Percentiles rank a stretch among this genome's conserved stretches.
phyloP scores from a whole-genome alignment of 2,113 vertebrate genomes.

The Larimichthys crocea region DNA sequence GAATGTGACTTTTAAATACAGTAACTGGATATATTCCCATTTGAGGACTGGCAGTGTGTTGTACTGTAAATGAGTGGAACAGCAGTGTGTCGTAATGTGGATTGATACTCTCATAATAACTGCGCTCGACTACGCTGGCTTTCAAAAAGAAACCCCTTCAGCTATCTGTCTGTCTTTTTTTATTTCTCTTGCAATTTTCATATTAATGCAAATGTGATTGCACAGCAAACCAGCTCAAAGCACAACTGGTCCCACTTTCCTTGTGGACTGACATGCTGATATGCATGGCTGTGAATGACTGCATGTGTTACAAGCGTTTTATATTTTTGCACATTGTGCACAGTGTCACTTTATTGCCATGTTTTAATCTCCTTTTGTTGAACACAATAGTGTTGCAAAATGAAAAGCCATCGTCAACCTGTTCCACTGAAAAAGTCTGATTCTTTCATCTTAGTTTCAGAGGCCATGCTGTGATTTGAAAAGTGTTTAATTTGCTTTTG shows the following conservation, averaged over 20 bases:
- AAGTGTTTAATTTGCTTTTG: slow-evolving; percentile 43
- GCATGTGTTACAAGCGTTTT: slow-evolving; percentile 17
- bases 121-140: slow-evolving; percentile 55
- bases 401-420: background rate
- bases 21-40: slow-evolving; percentile 62
- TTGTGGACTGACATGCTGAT: slow-evolving; percentile 35
- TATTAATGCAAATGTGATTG: slow-evolving; percentile 63
- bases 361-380: slow-evolving; percentile 14
- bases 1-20: slow-evolving; percentile 70
- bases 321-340: slow-evolving; percentile 23
- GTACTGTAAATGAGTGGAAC: slow-evolving; percentile 70
- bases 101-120: slow-evolving; percentile 78
- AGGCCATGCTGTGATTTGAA: slow-evolving; percentile 21
- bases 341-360: slow-evolving; percentile 16
- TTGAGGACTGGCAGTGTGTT: slow-evolving; percentile 44
- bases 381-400: background rate
- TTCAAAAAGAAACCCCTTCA: slow-evolving; percentile 55
- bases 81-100: slow-evolving; percentile 71
- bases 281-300: slow-evolving; percentile 34
- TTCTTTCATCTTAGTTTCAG: slow-evolving; percentile 28
- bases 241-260: slow-evolving; percentile 53
- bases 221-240: slow-evolving; percentile 58
- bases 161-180: slow-evolving; percentile 63
- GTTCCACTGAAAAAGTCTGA: slow-evolving; percentile 5
- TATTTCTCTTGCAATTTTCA: slow-evolving; percentile 57